These are phyloP conservation scores for Steinernema hermaphroditum DNA, from an alignment of 2,888 invertebrate species.

Conservation along the genomic window DNA sequence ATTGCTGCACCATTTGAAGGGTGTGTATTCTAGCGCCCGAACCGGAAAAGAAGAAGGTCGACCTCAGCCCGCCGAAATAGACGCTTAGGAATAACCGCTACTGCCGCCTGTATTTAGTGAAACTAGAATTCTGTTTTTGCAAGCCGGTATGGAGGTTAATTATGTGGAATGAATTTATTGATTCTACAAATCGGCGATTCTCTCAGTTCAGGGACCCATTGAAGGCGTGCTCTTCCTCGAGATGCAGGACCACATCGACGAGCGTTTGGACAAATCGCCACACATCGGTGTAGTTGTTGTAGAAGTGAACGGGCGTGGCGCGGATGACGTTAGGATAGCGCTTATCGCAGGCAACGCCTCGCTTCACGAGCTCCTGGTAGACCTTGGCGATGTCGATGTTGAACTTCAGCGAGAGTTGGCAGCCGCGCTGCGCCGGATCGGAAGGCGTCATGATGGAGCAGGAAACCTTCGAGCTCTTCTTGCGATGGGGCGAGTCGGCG, in stretches of 20 bases:
- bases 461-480: conserved; percentile 43
- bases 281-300: conserved; percentile 69
- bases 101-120: conserved; percentile 2
- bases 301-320: conserved; percentile 67
- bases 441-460: conserved; percentile 70
- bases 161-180: conserved; percentile 30
- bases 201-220: neutral
- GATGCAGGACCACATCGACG: conserved; percentile 38
- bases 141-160: conserved; percentile 11
- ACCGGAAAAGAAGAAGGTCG: conserved; percentile 28
- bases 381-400: conserved; percentile 68
- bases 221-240: conserved; percentile 24
- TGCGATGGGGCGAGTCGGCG: conserved; percentile 31
- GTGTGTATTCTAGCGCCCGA: neutral
- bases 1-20: too few relatives aligned
- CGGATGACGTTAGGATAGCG: neutral
- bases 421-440: conserved; percentile 70
- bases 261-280: conserved; percentile 55
- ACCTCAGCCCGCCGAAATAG: conserved; percentile 17
- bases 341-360: conserved; percentile 70
- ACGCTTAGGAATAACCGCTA: neutral
- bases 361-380: conserved; percentile 68
- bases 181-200: neutral
- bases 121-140: neutral
- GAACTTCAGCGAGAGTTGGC: conserved; percentile 71